phyloP scores from a whole-genome alignment of 2,888 invertebrate genomes.

The Barypeithes pellucidus region DNA sequence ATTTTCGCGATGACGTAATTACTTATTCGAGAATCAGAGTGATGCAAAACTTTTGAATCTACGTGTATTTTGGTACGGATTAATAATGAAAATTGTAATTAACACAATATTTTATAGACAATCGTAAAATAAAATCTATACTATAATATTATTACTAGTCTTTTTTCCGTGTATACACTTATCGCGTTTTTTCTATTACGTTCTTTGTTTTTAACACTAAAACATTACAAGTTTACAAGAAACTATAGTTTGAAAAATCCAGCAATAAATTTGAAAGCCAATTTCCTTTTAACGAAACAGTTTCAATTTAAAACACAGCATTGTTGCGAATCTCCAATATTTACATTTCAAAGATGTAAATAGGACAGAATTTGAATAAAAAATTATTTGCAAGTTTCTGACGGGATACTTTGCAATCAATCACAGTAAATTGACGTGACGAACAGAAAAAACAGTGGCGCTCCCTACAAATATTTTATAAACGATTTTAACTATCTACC shows the following conservation, averaged over 20 bases:
- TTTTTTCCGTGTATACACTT: no score
- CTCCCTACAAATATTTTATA: background rate
- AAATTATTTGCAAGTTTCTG: conserved; percentile 33
- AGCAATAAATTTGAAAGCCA: conserved; percentile 15
- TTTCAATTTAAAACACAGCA: conserved; percentile 20
- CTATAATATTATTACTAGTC: no score
- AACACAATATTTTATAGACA: no score
- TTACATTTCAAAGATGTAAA: conserved; percentile 40
- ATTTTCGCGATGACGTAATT: no score
- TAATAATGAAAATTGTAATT: no score
- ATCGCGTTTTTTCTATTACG: no score
- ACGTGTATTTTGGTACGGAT: no score
- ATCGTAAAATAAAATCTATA: no score
- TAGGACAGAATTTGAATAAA: conserved; percentile 36
- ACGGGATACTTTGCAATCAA: conserved; percentile 27
- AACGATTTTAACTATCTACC: no score
- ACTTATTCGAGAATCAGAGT: no score
- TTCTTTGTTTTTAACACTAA: background rate
- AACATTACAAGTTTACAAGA: background rate
- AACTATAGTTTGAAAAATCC: background rate
- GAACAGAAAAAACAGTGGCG: background rate
- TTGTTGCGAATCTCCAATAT: conserved; percentile 28
- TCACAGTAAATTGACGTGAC: conserved; percentile 19
- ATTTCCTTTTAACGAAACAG: conserved; percentile 22
- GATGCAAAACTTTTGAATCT: no score